Percentiles rank a stretch among this genome's conserved stretches.
These are phyloP conservation scores for Porites cylindrica DNA, from an alignment of 92 coral and sea anemone species.

Conservation along the genomic window DNA sequence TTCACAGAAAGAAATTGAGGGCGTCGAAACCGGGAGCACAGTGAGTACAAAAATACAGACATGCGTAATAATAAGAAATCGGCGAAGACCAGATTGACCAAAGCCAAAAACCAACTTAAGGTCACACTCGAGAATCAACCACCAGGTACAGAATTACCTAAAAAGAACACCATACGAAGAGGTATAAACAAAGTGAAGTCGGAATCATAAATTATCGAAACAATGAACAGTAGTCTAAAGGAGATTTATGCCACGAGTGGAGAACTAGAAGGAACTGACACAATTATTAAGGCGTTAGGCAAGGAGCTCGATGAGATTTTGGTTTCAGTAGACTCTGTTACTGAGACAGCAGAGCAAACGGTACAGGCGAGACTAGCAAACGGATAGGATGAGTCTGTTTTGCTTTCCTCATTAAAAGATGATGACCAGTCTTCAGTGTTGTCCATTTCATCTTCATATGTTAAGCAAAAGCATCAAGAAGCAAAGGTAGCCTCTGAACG, in stretches of 20 bases:
- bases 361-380: not conserved
- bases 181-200: not conserved
- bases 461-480: conserved; percentile 37
- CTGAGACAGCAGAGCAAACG: not conserved
- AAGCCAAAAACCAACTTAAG: not conserved
- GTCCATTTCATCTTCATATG: not conserved
- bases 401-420: not conserved
- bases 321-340: not conserved
- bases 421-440: not conserved
- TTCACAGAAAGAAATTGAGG: too few relatives aligned
- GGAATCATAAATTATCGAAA: too few relatives aligned
- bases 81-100: not conserved
- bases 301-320: conserved; percentile 30
- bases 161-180: not conserved
- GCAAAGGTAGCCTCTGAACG: conserved; percentile 56
- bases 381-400: conserved; percentile 10
- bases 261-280: not conserved
- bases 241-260: not conserved
- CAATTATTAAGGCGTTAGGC: conserved; percentile 6
- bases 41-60: not conserved
- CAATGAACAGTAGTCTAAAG: not conserved
- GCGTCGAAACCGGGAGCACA: not conserved
- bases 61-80: not conserved
- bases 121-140: not conserved
- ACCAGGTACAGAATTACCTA: not conserved